Evolutionary conservation across 2,888 invertebrate species (phyloP), one percentile per base, ranked within the genome.

Genomic region (Rapana venosa): DNA sequence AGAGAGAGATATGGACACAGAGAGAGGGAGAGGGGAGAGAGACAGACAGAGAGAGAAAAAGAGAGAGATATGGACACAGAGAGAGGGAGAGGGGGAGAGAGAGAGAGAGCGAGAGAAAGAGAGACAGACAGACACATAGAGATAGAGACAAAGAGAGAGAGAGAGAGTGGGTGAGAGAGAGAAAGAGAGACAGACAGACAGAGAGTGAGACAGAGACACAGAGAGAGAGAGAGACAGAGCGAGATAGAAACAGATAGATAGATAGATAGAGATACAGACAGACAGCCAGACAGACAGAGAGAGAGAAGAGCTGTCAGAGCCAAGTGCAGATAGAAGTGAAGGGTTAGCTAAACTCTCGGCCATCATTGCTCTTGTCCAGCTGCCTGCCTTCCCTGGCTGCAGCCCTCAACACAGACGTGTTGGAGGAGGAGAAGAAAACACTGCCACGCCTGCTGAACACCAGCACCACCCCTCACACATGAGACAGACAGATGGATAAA

Each of bases 121-220:
- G 6, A 66, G 66, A 66, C 20, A 22, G 66, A 6, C 20, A 66
- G 66, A 66, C 20, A 66, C 2, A 66, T 2, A 66, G 13, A 66
- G 66, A 26, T 2, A 26, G 6, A 66, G 6, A 66, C 2, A 66
- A 13, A 66, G 66, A 77, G 8, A 30, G 79, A 79, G 79, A 79
- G 35, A 79, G 79, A 77, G 77, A 32, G 74, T 1, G 77, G 32
- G 77, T 32, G 77, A 77, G 77, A 83, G 83, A 47, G 47, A 83
- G 83, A 56, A 26, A 83, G 83, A 83, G 83, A 83, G 83, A 83
- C 4, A 83, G 47, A 83, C 11, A 36, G 47, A 83, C 11, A 83
- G 83, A 47, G 15, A 74, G 47, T 30, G 30, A 77, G 77, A 77
- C 11, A 79, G 77, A 79, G 2, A 30, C 32, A 79, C 77, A 30